Evolutionary conservation across 2,888 invertebrate species (phyloP), one percentile per base, ranked within the genome.

Genomic region (Scaptomyza flava): DNA sequence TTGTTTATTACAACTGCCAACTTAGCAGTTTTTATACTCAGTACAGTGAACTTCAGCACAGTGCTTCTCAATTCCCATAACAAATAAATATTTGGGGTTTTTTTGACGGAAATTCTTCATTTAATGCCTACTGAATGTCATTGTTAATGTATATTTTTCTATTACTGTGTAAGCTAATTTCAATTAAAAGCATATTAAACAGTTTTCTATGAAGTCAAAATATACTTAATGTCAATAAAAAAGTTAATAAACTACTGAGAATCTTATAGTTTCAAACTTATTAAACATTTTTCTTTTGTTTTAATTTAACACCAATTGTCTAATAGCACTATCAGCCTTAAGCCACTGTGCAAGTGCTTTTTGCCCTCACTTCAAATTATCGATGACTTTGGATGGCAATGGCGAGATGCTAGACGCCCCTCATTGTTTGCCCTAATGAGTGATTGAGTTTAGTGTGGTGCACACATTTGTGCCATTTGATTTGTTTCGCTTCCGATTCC

Each of bases 401-500:
- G 59, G 34, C 51, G 34, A 52, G 56, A 41, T 60, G 61, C 66
- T 63, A 61, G 82, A 67, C 68, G 62, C 58, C 75, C 68, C 87
- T 72, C 87, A 72, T 83, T 83, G 84, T 86, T 72, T 47, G 64
- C 27, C 60, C 66, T 86, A 86, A 86, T 86, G 83, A 77, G 68
- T 72, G 74, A 68, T 77, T 71, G 83, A 66, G 73, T 79, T 76
- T 79, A 68, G 70, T 64, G 69, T 82, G 74, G 69, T 82, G 74
- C 60, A 56, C 82, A 80, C 48, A 70, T 72, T 68, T 67, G 68
- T 48, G 72, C 57, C 70, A 70, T 57, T 81, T 72, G 79, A 82
- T 86, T 87, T 70, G 78, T 68, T 75, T 76, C 64, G 82, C 87
- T 84, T 84, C 84, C 84, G 87, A 84, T 81, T 84, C 65, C 74